Evolutionary conservation across 2,113 vertebrate genomes (phyloP).

Genomic region (Sinocyclocheilus anophthalmus): DNA sequence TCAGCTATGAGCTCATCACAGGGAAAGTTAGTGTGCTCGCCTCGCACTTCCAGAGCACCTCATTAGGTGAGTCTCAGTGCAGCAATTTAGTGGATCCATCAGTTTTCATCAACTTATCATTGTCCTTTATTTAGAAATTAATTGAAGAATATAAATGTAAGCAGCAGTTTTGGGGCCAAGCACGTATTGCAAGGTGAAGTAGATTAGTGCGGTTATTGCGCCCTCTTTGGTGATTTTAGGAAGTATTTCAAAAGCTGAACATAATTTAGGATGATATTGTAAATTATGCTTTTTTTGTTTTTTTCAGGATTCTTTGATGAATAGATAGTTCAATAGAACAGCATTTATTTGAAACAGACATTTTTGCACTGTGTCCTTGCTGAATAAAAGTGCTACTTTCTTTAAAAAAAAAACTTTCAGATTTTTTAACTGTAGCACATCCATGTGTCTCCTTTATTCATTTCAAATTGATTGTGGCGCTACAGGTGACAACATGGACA

Average conservation of each 20-base stretch:
- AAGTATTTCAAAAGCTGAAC: background rate
- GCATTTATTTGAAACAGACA: background rate
- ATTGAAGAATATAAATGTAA: too few species aligned
- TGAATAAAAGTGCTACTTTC: too few species aligned
- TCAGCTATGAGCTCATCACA: slow-evolving; percentile 98
- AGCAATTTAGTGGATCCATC: background rate
- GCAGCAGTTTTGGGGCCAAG: background rate
- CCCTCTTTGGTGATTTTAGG: background rate
- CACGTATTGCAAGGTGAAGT: background rate
- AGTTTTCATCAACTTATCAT: background rate
- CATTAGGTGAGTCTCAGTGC: slow-evolving; percentile 83
- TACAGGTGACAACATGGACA: slow-evolving; percentile 94
- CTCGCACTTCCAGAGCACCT: slow-evolving; percentile 94
- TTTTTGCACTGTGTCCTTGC: too few species aligned
- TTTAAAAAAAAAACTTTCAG: too few species aligned
- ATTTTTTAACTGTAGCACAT: background rate
- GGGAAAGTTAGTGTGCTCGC: slow-evolving; percentile 95
- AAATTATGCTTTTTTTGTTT: background rate
- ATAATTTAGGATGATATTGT: background rate
- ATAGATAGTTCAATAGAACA: background rate
- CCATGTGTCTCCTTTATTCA: slow-evolving; percentile 64
- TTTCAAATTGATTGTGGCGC: slow-evolving; percentile 9
- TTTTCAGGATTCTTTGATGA: too few species aligned
- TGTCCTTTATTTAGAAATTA: background rate
- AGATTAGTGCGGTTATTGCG: background rate